Percentiles rank a stretch among this genome's conserved stretches.
Evolutionary conservation across 2,113 vertebrate genomes (phyloP).

Genomic region (Pelecanoides urinatrix): DNA sequence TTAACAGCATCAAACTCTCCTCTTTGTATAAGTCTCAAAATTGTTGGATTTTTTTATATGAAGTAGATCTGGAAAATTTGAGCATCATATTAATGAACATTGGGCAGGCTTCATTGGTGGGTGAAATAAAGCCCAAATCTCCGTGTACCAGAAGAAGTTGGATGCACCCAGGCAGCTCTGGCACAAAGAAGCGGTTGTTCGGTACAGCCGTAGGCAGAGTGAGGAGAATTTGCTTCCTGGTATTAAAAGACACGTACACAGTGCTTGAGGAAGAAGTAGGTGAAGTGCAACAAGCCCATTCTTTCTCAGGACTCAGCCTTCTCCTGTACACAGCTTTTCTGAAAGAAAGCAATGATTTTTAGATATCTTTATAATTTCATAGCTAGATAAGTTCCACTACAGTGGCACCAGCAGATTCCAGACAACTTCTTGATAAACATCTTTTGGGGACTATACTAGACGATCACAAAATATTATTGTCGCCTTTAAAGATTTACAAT

Average conservation of each 20-base stretch:
- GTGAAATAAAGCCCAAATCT: background rate
- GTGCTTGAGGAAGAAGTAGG: background rate
- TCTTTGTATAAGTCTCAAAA: background rate
- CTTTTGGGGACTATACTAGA: background rate
- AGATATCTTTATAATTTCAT: background rate
- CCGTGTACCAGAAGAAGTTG: background rate
- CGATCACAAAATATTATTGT: background rate
- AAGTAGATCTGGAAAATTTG: background rate
- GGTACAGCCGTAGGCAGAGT: rapidly evolving
- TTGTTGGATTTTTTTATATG: background rate
- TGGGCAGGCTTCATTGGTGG: background rate
- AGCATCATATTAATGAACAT: background rate
- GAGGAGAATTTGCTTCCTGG: background rate
- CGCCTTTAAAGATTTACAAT: background rate
- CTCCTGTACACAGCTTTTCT: background rate
- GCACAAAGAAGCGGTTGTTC: background rate
- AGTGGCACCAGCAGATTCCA: background rate
- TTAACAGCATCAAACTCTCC: background rate
- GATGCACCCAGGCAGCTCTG: background rate
- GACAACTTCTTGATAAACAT: background rate
- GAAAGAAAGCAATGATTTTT: background rate
- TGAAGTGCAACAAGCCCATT: background rate
- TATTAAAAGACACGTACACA: rapidly evolving
- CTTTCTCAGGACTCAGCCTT: background rate
- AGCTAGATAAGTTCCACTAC: background rate